Base-by-base conservation (phyloP, 2,797 vertebrate genomes). In the Orientallactaga sibirica region DNA sequence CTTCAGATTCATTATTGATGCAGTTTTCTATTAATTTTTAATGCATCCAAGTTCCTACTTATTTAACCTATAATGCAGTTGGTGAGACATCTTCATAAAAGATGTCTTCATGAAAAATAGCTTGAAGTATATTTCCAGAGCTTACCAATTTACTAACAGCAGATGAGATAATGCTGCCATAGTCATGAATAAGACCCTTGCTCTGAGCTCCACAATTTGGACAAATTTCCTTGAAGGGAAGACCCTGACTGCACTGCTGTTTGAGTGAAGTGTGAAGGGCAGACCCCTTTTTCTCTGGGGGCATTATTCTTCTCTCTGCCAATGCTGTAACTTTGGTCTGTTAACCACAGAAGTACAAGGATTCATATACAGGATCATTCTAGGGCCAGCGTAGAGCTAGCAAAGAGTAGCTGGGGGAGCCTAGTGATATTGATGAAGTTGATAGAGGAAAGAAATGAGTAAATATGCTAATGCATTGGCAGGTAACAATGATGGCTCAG, bases 1-100 rank as follows among this genome's bases (percentile, higher is more conserved):
- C 77, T 92, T 92, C 67, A 90, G 86, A 96, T 97, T 88, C 85
- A 96, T 97, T 97, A 96, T 96, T 96, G 71, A 97, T 92, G 80
- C 6, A 71, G 43, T 78, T 96, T 90, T 94, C 88, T 87, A 90
- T 97, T 93, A 96, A 96, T 95, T 96, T 96, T 97, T 96, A 94
- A 96, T 96, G 81, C 2, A 37, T 86, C 67, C 64, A 93, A 92
- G 58, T 88, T 96, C 52, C 93, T 94, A 79, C 41, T 93, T 80
- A 93, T 94, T 90, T 94, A 93, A 94, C 94, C 75, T 91, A 96
- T 78, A 93, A 71, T 91, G 52, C 41, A 0, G 90, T 91, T 90
- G 82, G 66, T 91, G 68, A 96, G 90, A 91, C 64, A 58, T 91
- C 71, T 96, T 96, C 67, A 24, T 15, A 24, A 58, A 97, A 62